phyloP scores from a whole-genome alignment of 64 coral and sea anemone genomes.

The Porites lutea region DNA sequence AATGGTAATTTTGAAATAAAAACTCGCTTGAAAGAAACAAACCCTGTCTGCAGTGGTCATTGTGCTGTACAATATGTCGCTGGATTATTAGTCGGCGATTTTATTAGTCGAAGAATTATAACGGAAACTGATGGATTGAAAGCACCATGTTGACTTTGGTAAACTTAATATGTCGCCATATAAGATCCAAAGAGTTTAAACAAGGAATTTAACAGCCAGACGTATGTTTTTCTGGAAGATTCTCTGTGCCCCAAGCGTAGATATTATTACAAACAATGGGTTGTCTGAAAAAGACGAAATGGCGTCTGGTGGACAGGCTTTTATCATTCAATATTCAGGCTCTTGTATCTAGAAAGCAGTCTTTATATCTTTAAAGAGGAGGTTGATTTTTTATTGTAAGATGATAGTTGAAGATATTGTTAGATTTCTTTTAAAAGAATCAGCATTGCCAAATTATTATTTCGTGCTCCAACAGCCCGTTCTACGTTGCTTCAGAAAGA shows the following conservation, averaged over 20 bases:
- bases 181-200: not conserved
- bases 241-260: constrained; percentile 2
- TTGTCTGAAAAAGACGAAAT: not conserved
- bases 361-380: not conserved
- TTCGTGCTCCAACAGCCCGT: no score
- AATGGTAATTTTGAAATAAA: constrained; percentile 81
- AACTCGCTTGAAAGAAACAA: constrained; percentile 38
- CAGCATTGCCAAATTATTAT: no score
- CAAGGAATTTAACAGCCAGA: not conserved
- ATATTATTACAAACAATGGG: not conserved
- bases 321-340: constrained; percentile 13
- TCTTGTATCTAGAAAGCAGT: not conserved
- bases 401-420: not conserved
- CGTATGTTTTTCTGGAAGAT: not conserved
- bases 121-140: constrained; percentile 41
- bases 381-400: not conserved
- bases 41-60: not conserved
- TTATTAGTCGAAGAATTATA: constrained; percentile 38
- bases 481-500: not conserved
- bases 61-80: constrained; percentile 3
- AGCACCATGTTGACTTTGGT: constrained; percentile 32
- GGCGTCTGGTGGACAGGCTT: not conserved
- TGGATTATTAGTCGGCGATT: constrained; percentile 24
- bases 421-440: not conserved
- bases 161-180: constrained; percentile 33